phyloP scores from a whole-genome alignment of 2,113 vertebrate species.

The Ibidorhyncha struthersii region DNA sequence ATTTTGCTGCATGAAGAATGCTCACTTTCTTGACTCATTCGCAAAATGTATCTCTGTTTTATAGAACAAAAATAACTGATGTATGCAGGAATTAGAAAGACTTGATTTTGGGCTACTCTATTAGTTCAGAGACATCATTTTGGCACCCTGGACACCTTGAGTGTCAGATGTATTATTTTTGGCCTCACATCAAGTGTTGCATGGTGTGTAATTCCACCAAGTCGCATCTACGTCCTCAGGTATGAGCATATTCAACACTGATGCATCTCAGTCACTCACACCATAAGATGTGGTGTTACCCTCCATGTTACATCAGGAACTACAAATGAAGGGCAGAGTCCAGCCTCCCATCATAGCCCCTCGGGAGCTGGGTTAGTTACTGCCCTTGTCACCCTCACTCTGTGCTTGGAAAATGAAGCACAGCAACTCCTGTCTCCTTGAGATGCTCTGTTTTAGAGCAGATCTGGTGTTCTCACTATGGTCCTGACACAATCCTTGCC shows the following conservation, averaged over 20 bases:
- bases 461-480: not conserved
- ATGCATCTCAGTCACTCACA: not conserved
- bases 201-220: not conserved
- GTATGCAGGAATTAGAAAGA: not conserved
- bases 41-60: not conserved
- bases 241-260: not conserved
- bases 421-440: not conserved
- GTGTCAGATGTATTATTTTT: not conserved
- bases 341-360: not conserved
- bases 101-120: not conserved
- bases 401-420: not conserved
- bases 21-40: not conserved
- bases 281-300: rapidly evolving
- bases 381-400: not conserved
- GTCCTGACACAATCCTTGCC: not conserved
- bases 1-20: not conserved
- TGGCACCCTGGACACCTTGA: not conserved
- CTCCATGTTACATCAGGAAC: not conserved
- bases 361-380: no score
- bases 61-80: not conserved
- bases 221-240: not conserved
- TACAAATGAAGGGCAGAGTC: not conserved
- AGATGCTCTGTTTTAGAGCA: not conserved
- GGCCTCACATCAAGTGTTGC: not conserved
- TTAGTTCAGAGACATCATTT: not conserved